These are phyloP conservation scores for Callochromis pleurospilus DNA, from an alignment of 2,113 vertebrate species.

Conservation along the genomic window DNA sequence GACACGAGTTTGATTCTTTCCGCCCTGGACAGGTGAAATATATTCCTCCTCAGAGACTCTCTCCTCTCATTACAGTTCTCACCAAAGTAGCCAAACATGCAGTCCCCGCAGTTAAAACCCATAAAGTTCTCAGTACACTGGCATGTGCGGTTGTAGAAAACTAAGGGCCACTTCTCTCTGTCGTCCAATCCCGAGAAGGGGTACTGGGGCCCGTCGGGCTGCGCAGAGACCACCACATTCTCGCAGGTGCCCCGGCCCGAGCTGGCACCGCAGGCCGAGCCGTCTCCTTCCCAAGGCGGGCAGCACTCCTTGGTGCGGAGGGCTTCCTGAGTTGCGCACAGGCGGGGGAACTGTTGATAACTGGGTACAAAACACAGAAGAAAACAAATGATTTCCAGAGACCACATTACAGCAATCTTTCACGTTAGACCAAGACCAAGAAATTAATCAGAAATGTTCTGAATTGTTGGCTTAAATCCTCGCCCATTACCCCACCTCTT, in stretches of 20 bases:
- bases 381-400: conserved; percentile 51
- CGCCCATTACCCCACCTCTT: background rate
- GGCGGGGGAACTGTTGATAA: conserved; percentile 55
- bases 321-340: conserved; percentile 28
- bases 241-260: conserved; percentile 81
- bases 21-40: conserved; percentile 75
- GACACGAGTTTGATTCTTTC: conserved; percentile 83
- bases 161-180: conserved; percentile 86
- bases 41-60: conserved; percentile 77
- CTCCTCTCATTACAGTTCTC: conserved; percentile 73
- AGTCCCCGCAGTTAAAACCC: conserved; percentile 85
- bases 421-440: background rate
- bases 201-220: conserved; percentile 80
- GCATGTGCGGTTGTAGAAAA: conserved; percentile 90
- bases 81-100: conserved; percentile 82
- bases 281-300: conserved; percentile 55
- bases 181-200: conserved; percentile 88
- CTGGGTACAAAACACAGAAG: background rate
- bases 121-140: conserved; percentile 83
- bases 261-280: conserved; percentile 59
- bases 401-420: conserved; percentile 51
- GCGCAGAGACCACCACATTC: conserved; percentile 68
- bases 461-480: background rate
- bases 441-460: background rate
- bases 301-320: conserved; percentile 57